Percentiles rank a stretch among this genome's conserved stretches.
These are phyloP conservation scores for Pithys albifrons DNA, from an alignment of 2,113 vertebrate species.

Conservation along the genomic window DNA sequence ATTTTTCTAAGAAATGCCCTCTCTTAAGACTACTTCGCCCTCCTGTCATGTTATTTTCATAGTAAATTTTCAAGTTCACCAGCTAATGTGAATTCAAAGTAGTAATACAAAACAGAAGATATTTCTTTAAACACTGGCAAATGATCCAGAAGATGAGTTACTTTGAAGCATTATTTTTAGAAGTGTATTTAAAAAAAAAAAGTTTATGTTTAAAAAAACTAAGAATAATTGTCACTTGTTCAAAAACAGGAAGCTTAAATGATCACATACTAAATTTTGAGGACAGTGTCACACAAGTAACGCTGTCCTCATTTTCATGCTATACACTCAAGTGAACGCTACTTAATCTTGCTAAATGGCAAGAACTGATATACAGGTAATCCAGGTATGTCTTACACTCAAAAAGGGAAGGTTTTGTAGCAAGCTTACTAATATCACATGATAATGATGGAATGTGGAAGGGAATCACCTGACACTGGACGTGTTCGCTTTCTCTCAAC, in stretches of 20 bases:
- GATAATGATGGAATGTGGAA: background rate
- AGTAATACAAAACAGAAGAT: background rate
- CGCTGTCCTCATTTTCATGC: background rate
- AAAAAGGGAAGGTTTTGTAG: background rate
- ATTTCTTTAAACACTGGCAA: background rate
- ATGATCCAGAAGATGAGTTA: background rate
- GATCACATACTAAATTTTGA: background rate
- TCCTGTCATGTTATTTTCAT: background rate
- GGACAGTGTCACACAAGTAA: background rate
- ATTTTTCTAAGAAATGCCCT: background rate
- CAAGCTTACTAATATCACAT: background rate
- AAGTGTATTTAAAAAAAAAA: background rate
- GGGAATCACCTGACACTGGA: background rate
- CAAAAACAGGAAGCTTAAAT: background rate
- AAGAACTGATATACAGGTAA: background rate
- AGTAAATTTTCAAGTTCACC: background rate
- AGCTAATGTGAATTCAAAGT: background rate
- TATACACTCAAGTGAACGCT: background rate
- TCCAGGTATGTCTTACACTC: background rate
- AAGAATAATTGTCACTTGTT: background rate
- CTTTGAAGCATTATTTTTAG: background rate
- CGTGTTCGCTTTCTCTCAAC: background rate
- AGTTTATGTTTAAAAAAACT: background rate
- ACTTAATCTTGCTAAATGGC: background rate
- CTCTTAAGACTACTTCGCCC: background rate